Conservation (phyloP, 2,797 vertebrate genomes). For the Nannoperca australis region DNA sequence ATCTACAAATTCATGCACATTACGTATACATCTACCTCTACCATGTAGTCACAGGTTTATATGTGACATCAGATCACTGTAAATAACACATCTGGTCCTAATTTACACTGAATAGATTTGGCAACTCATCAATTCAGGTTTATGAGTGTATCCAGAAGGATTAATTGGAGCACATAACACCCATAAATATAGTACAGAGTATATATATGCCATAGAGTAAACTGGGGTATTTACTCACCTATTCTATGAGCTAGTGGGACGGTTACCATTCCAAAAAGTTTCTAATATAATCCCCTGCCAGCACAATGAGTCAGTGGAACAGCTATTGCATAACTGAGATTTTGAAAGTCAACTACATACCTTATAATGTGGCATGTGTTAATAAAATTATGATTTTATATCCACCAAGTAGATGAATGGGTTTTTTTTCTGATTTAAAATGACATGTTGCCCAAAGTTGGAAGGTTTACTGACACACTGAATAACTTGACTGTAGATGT, state of each 20-base stretch:
- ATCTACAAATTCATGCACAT: slow-evolving; percentile 12
- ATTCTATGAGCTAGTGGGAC: slow-evolving; percentile 47
- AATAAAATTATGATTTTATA: slow-evolving; percentile 51
- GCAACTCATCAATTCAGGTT: slow-evolving; percentile 27
- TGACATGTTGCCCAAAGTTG: slow-evolving; percentile 7
- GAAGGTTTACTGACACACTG: slow-evolving; percentile 16
- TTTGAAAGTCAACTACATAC: slow-evolving; percentile 45
- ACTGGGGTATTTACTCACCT: slow-evolving; percentile 48
- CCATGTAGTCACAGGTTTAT: neutral
- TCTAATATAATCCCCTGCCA: slow-evolving; percentile 68
- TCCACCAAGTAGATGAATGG: slow-evolving; percentile 17
- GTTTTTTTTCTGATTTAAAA: neutral
- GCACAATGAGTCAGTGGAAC: slow-evolving; percentile 68
- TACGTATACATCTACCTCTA: neutral
- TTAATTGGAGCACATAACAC: slow-evolving; percentile 36
- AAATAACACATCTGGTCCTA: slow-evolving; percentile 31
- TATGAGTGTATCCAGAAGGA: slow-evolving; percentile 28
- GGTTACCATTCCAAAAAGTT: slow-evolving; percentile 60
- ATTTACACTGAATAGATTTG: slow-evolving; percentile 31
- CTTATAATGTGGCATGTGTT: slow-evolving; percentile 56
- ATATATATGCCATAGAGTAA: slow-evolving; percentile 47
- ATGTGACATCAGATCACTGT: slow-evolving; percentile 19
- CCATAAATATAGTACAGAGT: slow-evolving; percentile 47
- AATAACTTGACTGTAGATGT: slow-evolving; percentile 22
- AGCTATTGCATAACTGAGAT: slow-evolving; percentile 60